A percentile compares a stretch with the other conserved stretches of the same genome.
Evolutionary conservation across 2,888 invertebrate species (phyloP).

Genomic region (Drosophila austrosaltans): DNA sequence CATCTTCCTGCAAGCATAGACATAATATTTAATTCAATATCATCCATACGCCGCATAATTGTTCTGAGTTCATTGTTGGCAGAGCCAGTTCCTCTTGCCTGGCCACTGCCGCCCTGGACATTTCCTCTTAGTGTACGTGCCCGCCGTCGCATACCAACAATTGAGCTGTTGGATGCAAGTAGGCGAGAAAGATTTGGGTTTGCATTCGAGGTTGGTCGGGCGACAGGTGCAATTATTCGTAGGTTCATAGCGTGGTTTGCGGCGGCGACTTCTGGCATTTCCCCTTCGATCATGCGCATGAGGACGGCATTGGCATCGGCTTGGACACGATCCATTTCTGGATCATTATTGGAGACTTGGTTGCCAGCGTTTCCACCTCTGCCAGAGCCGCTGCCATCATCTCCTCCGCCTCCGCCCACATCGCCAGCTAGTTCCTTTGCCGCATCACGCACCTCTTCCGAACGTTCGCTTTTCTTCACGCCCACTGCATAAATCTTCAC

Average conservation of each 20-base stretch:
- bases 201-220: conserved; percentile 49
- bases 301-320: background rate
- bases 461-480: conserved; percentile 92
- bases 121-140: conserved; percentile 69
- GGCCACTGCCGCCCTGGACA: conserved; percentile 28
- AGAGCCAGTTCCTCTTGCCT: conserved; percentile 27
- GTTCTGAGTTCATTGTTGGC: conserved; percentile 59
- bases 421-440: conserved; percentile 65
- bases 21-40: conserved; percentile 75
- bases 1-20: conserved; percentile 85
- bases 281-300: conserved; percentile 1
- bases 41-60: conserved; percentile 68
- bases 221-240: conserved; percentile 41
- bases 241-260: conserved; percentile 5
- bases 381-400: conserved; percentile 1
- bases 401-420: conserved; percentile 23
- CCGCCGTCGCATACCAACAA: conserved; percentile 75
- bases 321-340: too few relatives aligned
- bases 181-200: conserved; percentile 67
- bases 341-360: background rate
- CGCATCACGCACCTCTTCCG: conserved; percentile 88
- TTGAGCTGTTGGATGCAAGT: conserved; percentile 70
- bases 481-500: conserved; percentile 97
- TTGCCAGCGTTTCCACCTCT: conserved; percentile 17
- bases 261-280: conserved; percentile 14